A percentile compares a stretch with the other conserved stretches of the same genome.
Evolutionary conservation across 2,113 vertebrate species (phyloP).

Genomic region (Meriones unguiculatus): DNA sequence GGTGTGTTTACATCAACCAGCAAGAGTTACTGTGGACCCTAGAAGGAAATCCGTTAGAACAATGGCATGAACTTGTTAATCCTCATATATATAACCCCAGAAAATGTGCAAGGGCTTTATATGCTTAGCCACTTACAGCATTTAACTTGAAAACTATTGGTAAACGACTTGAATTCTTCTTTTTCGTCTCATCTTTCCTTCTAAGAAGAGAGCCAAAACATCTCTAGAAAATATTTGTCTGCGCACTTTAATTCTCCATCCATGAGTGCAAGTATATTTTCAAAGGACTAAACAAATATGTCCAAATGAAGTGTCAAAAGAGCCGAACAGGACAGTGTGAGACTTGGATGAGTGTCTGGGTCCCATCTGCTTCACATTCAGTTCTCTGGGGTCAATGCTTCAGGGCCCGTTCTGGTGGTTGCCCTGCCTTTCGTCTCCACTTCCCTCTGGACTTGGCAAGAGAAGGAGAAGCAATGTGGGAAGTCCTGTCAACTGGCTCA

Average conservation of each 20-base stretch:
- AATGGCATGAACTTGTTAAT: not conserved
- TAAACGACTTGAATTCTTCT: not conserved
- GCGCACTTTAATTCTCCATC: constrained; percentile 47
- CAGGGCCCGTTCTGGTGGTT: not conserved
- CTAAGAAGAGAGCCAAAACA: constrained; percentile 30
- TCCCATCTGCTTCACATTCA: constrained; percentile 75
- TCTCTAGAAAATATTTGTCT: constrained; percentile 60
- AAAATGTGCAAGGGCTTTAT: not conserved
- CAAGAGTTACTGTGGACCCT: not conserved
- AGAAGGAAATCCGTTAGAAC: not conserved
- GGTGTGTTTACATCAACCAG: not conserved
- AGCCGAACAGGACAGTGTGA: constrained; percentile 62
- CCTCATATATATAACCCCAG: not conserved
- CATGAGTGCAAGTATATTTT: constrained; percentile 60
- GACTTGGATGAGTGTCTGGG: constrained; percentile 71
- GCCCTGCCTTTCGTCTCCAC: not conserved
- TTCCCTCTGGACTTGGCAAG: constrained; percentile 24
- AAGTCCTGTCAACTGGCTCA: constrained; percentile 1
- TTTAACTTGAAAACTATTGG: not conserved
- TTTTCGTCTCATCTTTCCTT: not conserved
- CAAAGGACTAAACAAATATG: constrained; percentile 75
- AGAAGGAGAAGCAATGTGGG: constrained; percentile 8
- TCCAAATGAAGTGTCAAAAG: constrained; percentile 77
- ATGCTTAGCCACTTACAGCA: not conserved
- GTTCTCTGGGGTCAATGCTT: constrained; percentile 54